These are phyloP conservation scores for Peromyscus eremicus DNA, from an alignment of 2,797 vertebrate genomes.

Conservation along the genomic window DNA sequence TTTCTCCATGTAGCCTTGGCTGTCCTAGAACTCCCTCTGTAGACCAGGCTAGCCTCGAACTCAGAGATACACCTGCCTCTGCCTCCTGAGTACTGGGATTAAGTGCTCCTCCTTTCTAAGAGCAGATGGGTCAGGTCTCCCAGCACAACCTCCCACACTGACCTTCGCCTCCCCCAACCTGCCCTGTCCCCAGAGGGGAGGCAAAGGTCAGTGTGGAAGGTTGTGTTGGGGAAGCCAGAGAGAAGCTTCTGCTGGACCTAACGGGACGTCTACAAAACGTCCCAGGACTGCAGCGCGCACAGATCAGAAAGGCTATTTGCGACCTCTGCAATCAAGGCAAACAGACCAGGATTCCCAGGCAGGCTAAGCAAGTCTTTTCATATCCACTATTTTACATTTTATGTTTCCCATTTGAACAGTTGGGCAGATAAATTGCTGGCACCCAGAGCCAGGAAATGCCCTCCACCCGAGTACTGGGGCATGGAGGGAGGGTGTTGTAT, in stretches of 20 bases:
- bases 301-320: neutral
- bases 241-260: neutral
- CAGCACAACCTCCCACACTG: neutral
- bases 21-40: neutral
- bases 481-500: too few species aligned
- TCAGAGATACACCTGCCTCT: neutral
- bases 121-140: neutral
- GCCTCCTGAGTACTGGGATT: neutral
- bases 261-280: neutral
- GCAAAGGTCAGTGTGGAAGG: too few species aligned
- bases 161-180: neutral
- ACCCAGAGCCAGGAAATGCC: neutral
- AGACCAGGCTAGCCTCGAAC: neutral
- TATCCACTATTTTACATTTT: neutral
- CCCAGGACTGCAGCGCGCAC: neutral
- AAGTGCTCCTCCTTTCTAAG: neutral
- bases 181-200: neutral
- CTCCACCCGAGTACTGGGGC: neutral
- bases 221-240: neutral
- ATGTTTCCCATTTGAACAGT: neutral
- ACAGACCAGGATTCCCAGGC: neutral
- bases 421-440: slow-evolving; percentile 18
- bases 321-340: neutral
- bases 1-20: neutral
- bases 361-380: neutral